Conservation (phyloP, 2,888 invertebrate genomes). For the Hipparchia sbordonii region DNA sequence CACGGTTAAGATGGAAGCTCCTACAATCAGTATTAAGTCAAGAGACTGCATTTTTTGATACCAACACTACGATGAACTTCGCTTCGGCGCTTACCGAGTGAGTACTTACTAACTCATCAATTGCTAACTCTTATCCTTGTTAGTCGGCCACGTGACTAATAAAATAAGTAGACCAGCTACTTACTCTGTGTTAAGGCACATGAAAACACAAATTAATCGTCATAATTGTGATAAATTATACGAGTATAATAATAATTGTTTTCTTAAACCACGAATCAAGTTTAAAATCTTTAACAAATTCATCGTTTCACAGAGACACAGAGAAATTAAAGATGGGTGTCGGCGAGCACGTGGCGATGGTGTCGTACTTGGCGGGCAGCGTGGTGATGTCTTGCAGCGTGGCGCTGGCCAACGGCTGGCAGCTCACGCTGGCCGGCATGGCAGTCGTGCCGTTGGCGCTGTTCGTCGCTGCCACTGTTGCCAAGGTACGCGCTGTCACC, state of each 20-base stretch:
- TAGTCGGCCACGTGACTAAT: too few relatives aligned
- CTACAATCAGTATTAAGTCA: conserved; percentile 86
- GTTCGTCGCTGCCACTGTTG: conserved; percentile 86
- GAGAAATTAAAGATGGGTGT: conserved; percentile 91
- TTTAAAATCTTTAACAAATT: neutral
- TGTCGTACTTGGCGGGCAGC: conserved; percentile 86
- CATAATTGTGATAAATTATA: too few relatives aligned
- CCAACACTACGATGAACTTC: conserved; percentile 86
- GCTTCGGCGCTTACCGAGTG: conserved; percentile 88
- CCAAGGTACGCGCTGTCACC: conserved; percentile 80
- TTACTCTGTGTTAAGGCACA: neutral
- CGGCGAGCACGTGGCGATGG: conserved; percentile 90
- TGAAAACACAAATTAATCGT: neutral
- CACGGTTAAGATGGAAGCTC: conserved; percentile 83
- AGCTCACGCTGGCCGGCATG: conserved; percentile 90
- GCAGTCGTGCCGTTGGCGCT: conserved; percentile 89
- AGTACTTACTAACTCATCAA: conserved; percentile 54
- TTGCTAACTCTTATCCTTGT: too few relatives aligned
- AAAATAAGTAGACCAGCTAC: too few relatives aligned
- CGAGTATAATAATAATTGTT: too few relatives aligned
- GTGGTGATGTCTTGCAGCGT: conserved; percentile 86
- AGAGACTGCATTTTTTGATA: conserved; percentile 89
- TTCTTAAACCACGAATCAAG: too few relatives aligned
- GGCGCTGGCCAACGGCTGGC: conserved; percentile 91
- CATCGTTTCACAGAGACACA: conserved; percentile 81